These are phyloP conservation scores for Apteryx owenii DNA, from an alignment of 2,113 vertebrate genomes.

Conservation along the genomic window DNA sequence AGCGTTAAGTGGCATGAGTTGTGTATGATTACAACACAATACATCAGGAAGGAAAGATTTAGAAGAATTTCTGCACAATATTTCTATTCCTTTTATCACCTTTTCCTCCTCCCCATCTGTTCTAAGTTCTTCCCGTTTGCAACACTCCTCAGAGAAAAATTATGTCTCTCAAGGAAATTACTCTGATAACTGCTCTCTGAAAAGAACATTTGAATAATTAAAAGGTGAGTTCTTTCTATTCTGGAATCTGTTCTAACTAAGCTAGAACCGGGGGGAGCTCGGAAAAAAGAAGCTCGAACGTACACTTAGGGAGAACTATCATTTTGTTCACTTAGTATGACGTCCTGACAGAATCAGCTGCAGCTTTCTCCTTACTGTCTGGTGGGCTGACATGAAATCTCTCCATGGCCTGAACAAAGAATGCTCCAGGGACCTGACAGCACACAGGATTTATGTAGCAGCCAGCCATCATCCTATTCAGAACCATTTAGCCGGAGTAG, in stretches of 20 bases:
- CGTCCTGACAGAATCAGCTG: conserved; percentile 58
- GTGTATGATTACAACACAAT: neutral
- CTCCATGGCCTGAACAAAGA: conserved; percentile 70
- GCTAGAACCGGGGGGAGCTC: neutral
- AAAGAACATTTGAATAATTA: conserved; percentile 17
- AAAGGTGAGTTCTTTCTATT: neutral
- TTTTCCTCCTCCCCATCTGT: conserved; percentile 36
- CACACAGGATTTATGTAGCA: conserved; percentile 64
- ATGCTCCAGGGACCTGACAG: conserved; percentile 61
- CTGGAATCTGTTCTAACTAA: neutral
- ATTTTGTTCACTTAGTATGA: conserved; percentile 36
- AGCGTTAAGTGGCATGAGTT: neutral
- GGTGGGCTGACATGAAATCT: conserved; percentile 61
- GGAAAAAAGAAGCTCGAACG: neutral
- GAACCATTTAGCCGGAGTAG: conserved; percentile 63
- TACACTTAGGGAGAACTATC: neutral
- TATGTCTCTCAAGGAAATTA: neutral
- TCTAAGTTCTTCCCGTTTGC: neutral
- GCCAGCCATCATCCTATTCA: conserved; percentile 65
- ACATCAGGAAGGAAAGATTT: conserved; percentile 3
- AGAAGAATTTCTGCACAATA: conserved; percentile 33
- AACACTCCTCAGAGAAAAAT: neutral
- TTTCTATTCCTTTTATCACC: conserved; percentile 47
- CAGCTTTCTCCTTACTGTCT: conserved; percentile 42
- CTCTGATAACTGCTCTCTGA: neutral